These are phyloP conservation scores for Cerastis rubricosa DNA, from an alignment of 2,888 invertebrate species.

Conservation along the genomic window DNA sequence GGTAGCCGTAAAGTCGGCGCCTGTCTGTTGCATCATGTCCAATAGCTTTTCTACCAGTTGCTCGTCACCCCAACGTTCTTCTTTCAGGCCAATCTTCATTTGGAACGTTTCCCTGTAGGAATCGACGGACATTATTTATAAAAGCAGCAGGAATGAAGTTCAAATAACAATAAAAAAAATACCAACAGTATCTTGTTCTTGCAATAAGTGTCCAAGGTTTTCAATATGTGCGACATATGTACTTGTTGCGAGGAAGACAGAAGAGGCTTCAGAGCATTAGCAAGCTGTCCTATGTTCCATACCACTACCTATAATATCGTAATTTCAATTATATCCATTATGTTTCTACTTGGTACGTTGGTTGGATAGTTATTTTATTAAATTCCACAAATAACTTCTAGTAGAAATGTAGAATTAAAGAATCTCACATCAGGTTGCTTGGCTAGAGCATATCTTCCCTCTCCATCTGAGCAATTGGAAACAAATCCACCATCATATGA, in stretches of 20 bases:
- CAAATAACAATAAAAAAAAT: neutral
- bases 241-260: conserved; percentile 85
- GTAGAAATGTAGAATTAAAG: neutral
- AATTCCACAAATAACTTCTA: neutral
- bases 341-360: neutral
- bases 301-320: conserved; percentile 84
- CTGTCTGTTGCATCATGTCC: conserved; percentile 92
- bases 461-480: conserved; percentile 92
- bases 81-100: conserved; percentile 90
- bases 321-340: neutral
- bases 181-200: conserved; percentile 88
- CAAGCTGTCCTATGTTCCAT: conserved; percentile 92
- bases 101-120: conserved; percentile 84
- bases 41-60: conserved; percentile 89
- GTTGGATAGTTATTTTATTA: neutral
- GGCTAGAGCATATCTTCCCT: conserved; percentile 91
- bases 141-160: too few relatives aligned
- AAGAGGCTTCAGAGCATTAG: conserved; percentile 90
- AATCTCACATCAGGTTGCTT: conserved; percentile 91
- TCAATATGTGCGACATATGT: conserved; percentile 85
- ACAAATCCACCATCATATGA: conserved; percentile 91
- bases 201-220: conserved; percentile 86
- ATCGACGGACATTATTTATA: neutral
- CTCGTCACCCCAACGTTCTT: conserved; percentile 87
- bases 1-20: conserved; percentile 92